Percentiles rank a stretch among this genome's conserved stretches.
Conservation (phyloP, 2,888 invertebrate genomes). For the Ernsta delagoae region DNA sequence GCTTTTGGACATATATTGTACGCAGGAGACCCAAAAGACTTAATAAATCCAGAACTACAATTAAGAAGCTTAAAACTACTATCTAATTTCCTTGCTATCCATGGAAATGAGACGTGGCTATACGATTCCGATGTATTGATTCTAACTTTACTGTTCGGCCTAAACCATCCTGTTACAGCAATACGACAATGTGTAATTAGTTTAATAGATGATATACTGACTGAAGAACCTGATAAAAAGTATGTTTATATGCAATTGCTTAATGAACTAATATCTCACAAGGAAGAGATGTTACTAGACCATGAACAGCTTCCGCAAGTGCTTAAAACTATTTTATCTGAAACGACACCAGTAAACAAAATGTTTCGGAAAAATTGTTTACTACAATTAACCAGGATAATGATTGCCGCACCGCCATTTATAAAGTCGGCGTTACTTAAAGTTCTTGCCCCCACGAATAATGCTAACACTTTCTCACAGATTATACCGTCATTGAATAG, state of each 20-base stretch:
- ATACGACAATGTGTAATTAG: slow-evolving; percentile 85
- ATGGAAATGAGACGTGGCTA: slow-evolving; percentile 62
- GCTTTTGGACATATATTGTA: slow-evolving; percentile 77
- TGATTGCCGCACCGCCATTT: slow-evolving; percentile 70
- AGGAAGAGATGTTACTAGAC: slow-evolving; percentile 87
- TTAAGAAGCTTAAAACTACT: slow-evolving; percentile 78
- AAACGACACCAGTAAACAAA: slow-evolving; percentile 76
- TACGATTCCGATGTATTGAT: slow-evolving; percentile 76
- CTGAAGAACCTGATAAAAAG: slow-evolving; percentile 60
- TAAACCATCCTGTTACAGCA: slow-evolving; percentile 80
- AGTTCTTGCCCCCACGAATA: slow-evolving; percentile 74
- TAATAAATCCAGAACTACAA: slow-evolving; percentile 78
- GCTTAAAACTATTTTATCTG: slow-evolving; percentile 86
- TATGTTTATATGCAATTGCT: slow-evolving; percentile 73
- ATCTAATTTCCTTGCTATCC: slow-evolving; percentile 58
- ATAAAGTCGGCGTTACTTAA: slow-evolving; percentile 77
- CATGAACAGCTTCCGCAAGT: slow-evolving; percentile 87
- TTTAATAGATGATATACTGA: slow-evolving; percentile 71
- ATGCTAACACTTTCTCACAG: slow-evolving; percentile 67
- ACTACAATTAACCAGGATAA: slow-evolving; percentile 63
- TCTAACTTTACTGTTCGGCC: slow-evolving; percentile 81
- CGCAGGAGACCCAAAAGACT: slow-evolving; percentile 69
- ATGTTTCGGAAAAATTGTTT: slow-evolving; percentile 69
- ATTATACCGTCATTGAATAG: slow-evolving; percentile 61
- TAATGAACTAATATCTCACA: slow-evolving; percentile 73